These are phyloP conservation scores for Montipora capricornis DNA, from an alignment of 64 coral and sea anemone species.

Conservation along the genomic window DNA sequence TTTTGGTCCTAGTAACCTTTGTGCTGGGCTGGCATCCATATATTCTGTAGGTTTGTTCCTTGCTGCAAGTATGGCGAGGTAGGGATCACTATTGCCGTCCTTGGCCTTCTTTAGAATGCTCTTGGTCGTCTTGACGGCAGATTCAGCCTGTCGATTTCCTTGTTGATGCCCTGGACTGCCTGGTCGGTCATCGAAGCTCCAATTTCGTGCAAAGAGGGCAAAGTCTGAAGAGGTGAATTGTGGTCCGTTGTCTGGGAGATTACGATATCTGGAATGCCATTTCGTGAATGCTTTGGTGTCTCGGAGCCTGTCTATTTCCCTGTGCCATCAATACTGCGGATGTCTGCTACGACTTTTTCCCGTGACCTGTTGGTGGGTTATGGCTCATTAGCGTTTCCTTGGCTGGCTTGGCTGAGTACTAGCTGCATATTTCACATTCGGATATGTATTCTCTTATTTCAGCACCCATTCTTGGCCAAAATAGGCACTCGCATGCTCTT, in stretches of 20 bases:
- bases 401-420: not conserved
- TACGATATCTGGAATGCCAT: conserved; percentile 45
- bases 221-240: conserved; percentile 33
- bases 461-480: conserved; percentile 34
- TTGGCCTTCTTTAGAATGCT: conserved; percentile 33
- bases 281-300: conserved; percentile 41
- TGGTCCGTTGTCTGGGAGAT: too few relatives aligned
- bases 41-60: conserved; percentile 62
- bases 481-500: conserved; percentile 26
- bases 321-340: conserved; percentile 42
- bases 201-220: conserved; percentile 5
- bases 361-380: conserved; percentile 10
- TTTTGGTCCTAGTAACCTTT: too few relatives aligned
- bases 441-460: conserved; percentile 20
- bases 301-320: conserved; percentile 46
- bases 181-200: conserved; percentile 29
- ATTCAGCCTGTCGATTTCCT: conserved; percentile 39
- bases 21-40: conserved; percentile 16
- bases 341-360: conserved; percentile 40
- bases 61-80: conserved; percentile 41
- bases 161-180: conserved; percentile 36
- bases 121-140: conserved; percentile 54
- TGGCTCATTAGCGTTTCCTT: conserved; percentile 28
- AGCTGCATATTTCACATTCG: conserved; percentile 7
- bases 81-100: conserved; percentile 14